phyloP scores from a whole-genome alignment of 2,888 invertebrate species.

The Temnothorax unifasciatus region DNA sequence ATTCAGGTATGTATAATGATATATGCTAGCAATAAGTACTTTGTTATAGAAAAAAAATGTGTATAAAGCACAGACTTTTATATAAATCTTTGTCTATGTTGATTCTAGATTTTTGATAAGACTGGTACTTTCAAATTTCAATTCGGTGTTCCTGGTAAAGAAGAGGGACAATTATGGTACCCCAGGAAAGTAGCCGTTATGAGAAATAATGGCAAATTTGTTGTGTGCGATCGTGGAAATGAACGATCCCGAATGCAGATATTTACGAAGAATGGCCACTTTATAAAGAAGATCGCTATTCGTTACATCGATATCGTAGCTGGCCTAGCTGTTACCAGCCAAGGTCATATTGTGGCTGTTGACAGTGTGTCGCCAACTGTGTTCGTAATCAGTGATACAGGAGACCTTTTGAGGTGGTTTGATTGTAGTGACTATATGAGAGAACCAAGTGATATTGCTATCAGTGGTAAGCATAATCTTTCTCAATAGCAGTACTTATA shows the following conservation, averaged over 20 bases:
- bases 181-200: constrained; percentile 98
- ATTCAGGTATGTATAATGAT: constrained; percentile 89
- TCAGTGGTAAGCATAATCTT: constrained; percentile 89
- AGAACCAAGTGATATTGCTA: constrained; percentile 98
- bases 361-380: constrained; percentile 99
- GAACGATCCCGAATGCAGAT: constrained; percentile 99
- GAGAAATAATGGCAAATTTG: constrained; percentile 95
- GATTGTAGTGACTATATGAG: constrained; percentile 99
- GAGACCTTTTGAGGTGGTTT: constrained; percentile 97
- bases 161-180: constrained; percentile 99
- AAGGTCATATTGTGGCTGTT: constrained; percentile 98
- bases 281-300: constrained; percentile 97
- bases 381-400: constrained; percentile 96
- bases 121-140: constrained; percentile 97
- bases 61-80: constrained; percentile 2
- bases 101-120: constrained; percentile 94
- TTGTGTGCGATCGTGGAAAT: constrained; percentile 99
- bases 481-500: constrained; percentile 6
- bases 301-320: constrained; percentile 97
- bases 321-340: constrained; percentile 96
- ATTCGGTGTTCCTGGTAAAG: constrained; percentile 97
- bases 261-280: constrained; percentile 98
- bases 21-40: neutral
- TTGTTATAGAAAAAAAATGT: neutral
- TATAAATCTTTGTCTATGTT: constrained; percentile 38